A percentile compares a stretch with the other conserved stretches of the same genome.
Conservation (phyloP, 2,113 vertebrate genomes). For the Calidris pygmaea region DNA sequence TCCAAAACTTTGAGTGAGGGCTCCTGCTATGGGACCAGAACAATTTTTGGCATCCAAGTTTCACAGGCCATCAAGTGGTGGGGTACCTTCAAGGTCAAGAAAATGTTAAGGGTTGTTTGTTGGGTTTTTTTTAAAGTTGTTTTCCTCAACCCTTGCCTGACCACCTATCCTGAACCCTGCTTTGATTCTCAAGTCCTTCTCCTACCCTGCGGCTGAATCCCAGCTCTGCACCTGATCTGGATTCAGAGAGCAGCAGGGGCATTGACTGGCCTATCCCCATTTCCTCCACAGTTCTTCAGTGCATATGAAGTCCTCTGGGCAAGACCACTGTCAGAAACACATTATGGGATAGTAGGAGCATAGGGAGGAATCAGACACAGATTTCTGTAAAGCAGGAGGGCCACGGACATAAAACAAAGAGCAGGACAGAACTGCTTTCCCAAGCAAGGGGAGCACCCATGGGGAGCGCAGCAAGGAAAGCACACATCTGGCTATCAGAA, state of each 20-base stretch:
- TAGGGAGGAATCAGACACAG: neutral
- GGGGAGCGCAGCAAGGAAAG: neutral
- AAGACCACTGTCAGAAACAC: neutral
- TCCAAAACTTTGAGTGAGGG: neutral
- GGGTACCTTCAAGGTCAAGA: neutral
- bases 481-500: neutral
- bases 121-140: neutral
- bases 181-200: neutral
- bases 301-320: neutral
- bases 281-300: neutral
- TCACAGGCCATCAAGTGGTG: neutral
- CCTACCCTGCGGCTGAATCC: neutral
- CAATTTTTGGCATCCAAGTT: neutral
- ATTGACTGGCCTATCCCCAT: neutral
- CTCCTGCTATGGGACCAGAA: neutral
- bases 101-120: accelerated
- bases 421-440: neutral
- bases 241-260: neutral
- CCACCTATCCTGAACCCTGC: neutral
- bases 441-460: neutral
- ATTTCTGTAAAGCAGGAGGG: neutral
- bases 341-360: accelerated
- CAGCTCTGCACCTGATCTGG: neutral
- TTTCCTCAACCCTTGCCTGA: neutral
- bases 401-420: neutral